Conservation (phyloP, 2,888 invertebrate genomes). For the Xanthorhoe spadicearia region DNA sequence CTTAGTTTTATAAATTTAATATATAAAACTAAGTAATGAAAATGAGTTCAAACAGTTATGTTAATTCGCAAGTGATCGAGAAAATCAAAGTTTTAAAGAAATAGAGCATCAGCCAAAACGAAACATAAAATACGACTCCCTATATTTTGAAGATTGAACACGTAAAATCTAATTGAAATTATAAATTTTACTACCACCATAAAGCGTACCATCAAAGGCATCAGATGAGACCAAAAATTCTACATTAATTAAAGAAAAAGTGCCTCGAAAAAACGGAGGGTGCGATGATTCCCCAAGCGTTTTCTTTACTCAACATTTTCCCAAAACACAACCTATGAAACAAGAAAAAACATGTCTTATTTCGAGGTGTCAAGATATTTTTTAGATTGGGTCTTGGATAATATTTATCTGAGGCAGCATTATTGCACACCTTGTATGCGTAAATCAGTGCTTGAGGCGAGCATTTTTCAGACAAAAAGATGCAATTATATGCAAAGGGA, state of each 20-base stretch:
- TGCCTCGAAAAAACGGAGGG: slow-evolving; percentile 77
- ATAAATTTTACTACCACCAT: slow-evolving; percentile 59
- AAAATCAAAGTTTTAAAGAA: not conserved
- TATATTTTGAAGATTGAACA: slow-evolving; percentile 20
- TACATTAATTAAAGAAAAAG: slow-evolving; percentile 84
- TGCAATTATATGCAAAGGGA: slow-evolving; percentile 82
- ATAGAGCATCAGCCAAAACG: no score
- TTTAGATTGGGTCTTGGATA: slow-evolving; percentile 61
- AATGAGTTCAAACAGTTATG: no score
- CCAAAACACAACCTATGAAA: slow-evolving; percentile 59
- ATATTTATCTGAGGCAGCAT: slow-evolving; percentile 78
- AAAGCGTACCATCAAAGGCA: slow-evolving; percentile 70
- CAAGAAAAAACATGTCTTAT: slow-evolving; percentile 60
- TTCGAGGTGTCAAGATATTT: slow-evolving; percentile 49
- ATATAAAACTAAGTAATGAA: no score
- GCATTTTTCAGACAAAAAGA: slow-evolving; percentile 80
- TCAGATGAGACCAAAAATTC: slow-evolving; percentile 78
- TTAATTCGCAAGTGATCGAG: no score
- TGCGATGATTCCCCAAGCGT: slow-evolving; percentile 72
- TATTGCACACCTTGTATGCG: slow-evolving; percentile 85
- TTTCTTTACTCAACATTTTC: slow-evolving; percentile 80
- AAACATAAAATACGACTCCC: not conserved
- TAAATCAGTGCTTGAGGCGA: slow-evolving; percentile 83
- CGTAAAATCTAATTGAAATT: slow-evolving; percentile 53
- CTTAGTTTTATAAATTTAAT: no score